Conservation (phyloP, 1,140 invertebrate genomes). For the Drosophila tsacasi region DNA sequence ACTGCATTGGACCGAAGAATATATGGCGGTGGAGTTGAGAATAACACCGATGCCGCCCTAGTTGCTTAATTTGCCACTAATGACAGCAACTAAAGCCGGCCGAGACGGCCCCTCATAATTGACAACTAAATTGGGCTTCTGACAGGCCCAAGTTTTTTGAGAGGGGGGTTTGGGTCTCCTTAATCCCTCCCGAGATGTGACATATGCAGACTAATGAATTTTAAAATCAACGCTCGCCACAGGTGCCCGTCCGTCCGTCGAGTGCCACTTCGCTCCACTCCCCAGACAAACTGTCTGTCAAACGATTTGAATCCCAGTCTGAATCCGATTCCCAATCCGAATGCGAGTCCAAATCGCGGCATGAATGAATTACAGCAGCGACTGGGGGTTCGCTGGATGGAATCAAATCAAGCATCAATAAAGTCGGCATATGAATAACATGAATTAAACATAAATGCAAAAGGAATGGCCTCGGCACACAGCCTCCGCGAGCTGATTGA, state of each 20-base stretch:
- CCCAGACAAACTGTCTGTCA: constrained; percentile 81
- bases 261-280: constrained; percentile 27
- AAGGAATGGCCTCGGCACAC: constrained; percentile 30
- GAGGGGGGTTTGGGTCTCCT: background rate
- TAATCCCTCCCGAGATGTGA: constrained; percentile 59
- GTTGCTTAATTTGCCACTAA: constrained; percentile 62
- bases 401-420: constrained; percentile 84
- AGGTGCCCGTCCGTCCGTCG: constrained; percentile 60
- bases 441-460: constrained; percentile 84
- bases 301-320: constrained; percentile 55
- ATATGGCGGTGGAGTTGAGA: background rate
- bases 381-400: constrained; percentile 41
- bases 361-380: constrained; percentile 77
- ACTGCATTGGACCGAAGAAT: constrained; percentile 56
- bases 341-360: constrained; percentile 49
- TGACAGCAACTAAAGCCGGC: constrained; percentile 35
- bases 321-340: constrained; percentile 50
- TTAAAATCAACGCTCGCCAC: constrained; percentile 84
- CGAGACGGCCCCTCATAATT: constrained; percentile 54
- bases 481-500: constrained; percentile 64
- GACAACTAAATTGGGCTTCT: constrained; percentile 81
- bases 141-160: constrained; percentile 45
- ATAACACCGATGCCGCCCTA: constrained; percentile 26
- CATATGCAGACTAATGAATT: constrained; percentile 85
- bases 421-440: constrained; percentile 83